Percentiles rank a stretch among this genome's conserved stretches.
phyloP scores from a whole-genome alignment of 1,140 invertebrate species.

The Ceratina australensis region DNA sequence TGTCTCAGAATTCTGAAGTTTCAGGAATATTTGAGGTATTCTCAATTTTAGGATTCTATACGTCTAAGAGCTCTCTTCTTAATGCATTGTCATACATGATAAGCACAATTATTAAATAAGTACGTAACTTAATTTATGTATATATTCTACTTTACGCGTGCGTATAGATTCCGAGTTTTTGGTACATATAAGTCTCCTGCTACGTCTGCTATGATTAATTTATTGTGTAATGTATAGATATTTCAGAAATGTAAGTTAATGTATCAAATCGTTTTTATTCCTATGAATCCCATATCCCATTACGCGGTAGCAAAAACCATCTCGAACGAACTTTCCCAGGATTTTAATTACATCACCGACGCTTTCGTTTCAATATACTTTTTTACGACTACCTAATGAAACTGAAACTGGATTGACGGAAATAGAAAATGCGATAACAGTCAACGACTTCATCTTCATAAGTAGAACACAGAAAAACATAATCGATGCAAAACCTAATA shows the following conservation, averaged over 20 bases:
- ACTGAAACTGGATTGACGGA: not conserved
- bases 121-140: conserved; percentile 13
- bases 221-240: conserved; percentile 5
- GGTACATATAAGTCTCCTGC: not conserved
- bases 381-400: not conserved
- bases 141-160: conserved; percentile 25
- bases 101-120: not conserved
- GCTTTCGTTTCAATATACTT: not conserved
- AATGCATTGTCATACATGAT: no score
- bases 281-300: not conserved
- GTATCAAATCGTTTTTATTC: not conserved
- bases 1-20: no score
- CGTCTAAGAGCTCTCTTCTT: no score
- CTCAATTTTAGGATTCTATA: no score
- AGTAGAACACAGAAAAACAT: no score
- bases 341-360: not conserved
- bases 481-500: no score
- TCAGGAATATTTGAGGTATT: not conserved
- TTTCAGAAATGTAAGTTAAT: not conserved
- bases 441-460: no score
- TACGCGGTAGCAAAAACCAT: not conserved
- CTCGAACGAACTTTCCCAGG: not conserved
- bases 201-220: not conserved
- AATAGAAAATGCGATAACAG: not conserved
- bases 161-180: conserved; percentile 8